These are phyloP conservation scores for Diarsia brunnea DNA, from an alignment of 2,888 invertebrate genomes.

Conservation along the genomic window DNA sequence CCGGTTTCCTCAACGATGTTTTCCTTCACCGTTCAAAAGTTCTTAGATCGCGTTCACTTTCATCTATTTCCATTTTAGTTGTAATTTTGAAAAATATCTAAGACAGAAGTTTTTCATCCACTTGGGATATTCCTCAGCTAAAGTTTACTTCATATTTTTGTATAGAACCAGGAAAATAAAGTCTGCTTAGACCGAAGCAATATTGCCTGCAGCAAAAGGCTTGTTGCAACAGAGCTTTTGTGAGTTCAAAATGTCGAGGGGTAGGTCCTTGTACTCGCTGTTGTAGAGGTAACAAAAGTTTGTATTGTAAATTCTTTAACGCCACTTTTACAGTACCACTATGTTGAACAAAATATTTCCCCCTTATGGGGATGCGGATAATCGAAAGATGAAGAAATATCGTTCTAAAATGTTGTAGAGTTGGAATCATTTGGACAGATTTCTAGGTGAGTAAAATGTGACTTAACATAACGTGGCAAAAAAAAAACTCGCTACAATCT, in stretches of 20 bases:
- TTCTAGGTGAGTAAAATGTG: too few species aligned
- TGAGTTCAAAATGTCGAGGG: constrained; percentile 5
- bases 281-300: constrained; percentile 4
- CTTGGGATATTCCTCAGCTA: neutral
- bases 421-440: neutral
- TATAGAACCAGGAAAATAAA: constrained; percentile 13
- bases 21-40: too few species aligned
- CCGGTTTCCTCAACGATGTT: too few species aligned
- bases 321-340: neutral
- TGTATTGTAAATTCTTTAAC: constrained; percentile 11
- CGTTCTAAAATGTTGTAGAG: neutral
- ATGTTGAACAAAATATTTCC: neutral
- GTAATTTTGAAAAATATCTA: neutral
- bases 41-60: too few species aligned
- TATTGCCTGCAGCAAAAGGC: constrained; percentile 32
- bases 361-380: neutral
- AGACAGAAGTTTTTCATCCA: neutral
- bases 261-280: neutral
- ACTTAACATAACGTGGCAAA: too few species aligned
- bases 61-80: neutral
- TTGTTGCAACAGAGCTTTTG: constrained; percentile 38
- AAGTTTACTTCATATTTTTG: neutral
- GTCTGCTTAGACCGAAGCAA: constrained; percentile 4
- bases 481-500: too few species aligned
- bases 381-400: neutral